phyloP scores from a whole-genome alignment of 2,888 invertebrate species.

The Saturnia japonica region DNA sequence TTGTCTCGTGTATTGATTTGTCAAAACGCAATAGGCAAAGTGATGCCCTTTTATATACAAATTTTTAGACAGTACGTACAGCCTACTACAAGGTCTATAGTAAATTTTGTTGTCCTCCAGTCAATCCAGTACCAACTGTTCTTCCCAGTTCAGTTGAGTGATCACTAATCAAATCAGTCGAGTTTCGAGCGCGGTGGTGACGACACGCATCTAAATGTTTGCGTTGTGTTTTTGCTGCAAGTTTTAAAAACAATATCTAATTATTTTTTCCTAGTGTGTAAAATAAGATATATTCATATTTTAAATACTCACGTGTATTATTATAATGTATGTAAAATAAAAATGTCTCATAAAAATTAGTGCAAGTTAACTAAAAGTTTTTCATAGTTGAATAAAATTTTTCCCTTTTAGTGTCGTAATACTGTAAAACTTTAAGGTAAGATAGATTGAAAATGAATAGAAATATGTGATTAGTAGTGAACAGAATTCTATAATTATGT shows the following conservation, averaged over 20 bases:
- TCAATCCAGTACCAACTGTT: neutral
- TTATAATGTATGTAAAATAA: neutral
- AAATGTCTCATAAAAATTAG: neutral
- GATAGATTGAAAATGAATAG: neutral
- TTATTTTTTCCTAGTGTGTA: neutral
- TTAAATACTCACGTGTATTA: neutral
- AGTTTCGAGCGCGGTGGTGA: constrained; percentile 36
- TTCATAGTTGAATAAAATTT: neutral
- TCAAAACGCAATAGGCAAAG: neutral
- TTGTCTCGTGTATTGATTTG: neutral
- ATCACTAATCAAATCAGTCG: too few species aligned
- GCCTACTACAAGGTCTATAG: neutral
- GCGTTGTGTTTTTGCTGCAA: neutral
- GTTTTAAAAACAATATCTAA: neutral
- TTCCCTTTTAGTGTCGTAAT: neutral
- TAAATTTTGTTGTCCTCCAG: too few species aligned
- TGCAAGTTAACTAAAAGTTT: neutral
- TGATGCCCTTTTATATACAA: neutral
- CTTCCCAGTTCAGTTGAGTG: constrained; percentile 37
- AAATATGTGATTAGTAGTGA: neutral
- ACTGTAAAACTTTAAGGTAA: neutral
- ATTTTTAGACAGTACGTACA: too few species aligned
- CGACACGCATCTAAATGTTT: constrained; percentile 29
- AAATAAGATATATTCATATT: neutral
- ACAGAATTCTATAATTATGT: neutral